A percentile compares a stretch with the other conserved stretches of the same genome.
phyloP scores from a whole-genome alignment of 2,113 vertebrate genomes.

The Lepus timidus region DNA sequence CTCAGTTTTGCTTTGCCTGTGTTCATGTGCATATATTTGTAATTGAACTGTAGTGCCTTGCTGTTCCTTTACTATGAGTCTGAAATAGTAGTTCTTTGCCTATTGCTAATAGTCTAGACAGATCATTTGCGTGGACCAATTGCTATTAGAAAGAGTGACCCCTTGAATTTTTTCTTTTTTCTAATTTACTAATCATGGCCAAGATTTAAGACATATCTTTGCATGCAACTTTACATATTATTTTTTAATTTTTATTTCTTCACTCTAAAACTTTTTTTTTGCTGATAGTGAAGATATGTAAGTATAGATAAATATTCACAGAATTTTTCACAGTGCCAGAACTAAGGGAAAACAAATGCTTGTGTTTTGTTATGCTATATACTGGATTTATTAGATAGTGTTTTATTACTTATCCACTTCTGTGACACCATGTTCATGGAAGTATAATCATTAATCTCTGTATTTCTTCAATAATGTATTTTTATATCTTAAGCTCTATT shows the following conservation, averaged over 20 bases:
- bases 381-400: neutral
- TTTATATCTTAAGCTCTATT: constrained; percentile 10
- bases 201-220: neutral
- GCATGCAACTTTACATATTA: neutral
- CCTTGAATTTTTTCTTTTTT: neutral
- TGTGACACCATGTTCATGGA: neutral
- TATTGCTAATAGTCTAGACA: neutral
- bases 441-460: neutral
- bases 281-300: neutral
- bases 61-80: neutral
- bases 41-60: neutral
- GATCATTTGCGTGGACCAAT: neutral
- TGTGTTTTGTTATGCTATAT: neutral
- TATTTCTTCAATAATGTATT: neutral
- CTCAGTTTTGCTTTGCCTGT: neutral
- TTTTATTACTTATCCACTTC: neutral
- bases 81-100: neutral
- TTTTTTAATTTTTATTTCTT: constrained; percentile 35
- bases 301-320: neutral
- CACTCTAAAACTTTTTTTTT: neutral
- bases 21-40: neutral
- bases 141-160: neutral
- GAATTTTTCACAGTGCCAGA: constrained; percentile 9
- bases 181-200: neutral
- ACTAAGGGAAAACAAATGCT: neutral